Conservation (phyloP, 2,888 invertebrate genomes). For the Drosophila mimetica region DNA sequence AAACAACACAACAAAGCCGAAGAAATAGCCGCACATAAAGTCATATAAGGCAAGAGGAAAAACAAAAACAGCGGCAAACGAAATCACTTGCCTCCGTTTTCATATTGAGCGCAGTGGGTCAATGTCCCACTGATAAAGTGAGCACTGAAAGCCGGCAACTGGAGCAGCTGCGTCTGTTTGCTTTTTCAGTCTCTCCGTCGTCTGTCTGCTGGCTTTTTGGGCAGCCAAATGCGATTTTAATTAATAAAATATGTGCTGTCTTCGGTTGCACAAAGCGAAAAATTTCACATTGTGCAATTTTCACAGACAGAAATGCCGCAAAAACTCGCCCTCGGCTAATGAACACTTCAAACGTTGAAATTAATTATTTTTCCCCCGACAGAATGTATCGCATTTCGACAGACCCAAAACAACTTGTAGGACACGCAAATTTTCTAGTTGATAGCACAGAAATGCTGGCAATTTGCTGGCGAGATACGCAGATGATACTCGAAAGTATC, state of each 20-base stretch:
- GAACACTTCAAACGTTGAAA: slow-evolving; percentile 52
- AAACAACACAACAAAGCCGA: slow-evolving; percentile 48
- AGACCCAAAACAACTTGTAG: slow-evolving; percentile 42
- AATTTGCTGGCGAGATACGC: slow-evolving; percentile 50
- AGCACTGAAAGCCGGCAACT: slow-evolving; percentile 73
- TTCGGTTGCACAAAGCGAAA: slow-evolving; percentile 76
- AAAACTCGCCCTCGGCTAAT: slow-evolving; percentile 58
- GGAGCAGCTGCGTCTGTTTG: slow-evolving; percentile 60
- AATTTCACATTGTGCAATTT: slow-evolving; percentile 60
- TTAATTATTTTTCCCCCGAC: slow-evolving; percentile 29
- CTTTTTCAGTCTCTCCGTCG: slow-evolving; percentile 10
- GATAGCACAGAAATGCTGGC: slow-evolving; percentile 61
- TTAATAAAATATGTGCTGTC: slow-evolving; percentile 73
- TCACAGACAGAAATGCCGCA: slow-evolving; percentile 12
- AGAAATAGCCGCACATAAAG: slow-evolving; percentile 19
- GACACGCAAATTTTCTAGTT: slow-evolving; percentile 66
- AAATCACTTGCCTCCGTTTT: slow-evolving; percentile 75
- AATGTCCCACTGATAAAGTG: slow-evolving; percentile 83
- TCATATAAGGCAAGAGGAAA: slow-evolving; percentile 45
- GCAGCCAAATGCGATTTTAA: slow-evolving; percentile 77
- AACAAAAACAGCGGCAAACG: slow-evolving; percentile 47
- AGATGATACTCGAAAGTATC: slow-evolving; percentile 33
- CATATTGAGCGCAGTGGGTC: slow-evolving; percentile 83
- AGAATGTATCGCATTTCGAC: slow-evolving; percentile 40
- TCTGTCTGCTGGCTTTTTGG: slow-evolving; percentile 39